These are phyloP conservation scores for Drosophila melanocephala DNA, from an alignment of 2,888 invertebrate genomes.

Conservation along the genomic window DNA sequence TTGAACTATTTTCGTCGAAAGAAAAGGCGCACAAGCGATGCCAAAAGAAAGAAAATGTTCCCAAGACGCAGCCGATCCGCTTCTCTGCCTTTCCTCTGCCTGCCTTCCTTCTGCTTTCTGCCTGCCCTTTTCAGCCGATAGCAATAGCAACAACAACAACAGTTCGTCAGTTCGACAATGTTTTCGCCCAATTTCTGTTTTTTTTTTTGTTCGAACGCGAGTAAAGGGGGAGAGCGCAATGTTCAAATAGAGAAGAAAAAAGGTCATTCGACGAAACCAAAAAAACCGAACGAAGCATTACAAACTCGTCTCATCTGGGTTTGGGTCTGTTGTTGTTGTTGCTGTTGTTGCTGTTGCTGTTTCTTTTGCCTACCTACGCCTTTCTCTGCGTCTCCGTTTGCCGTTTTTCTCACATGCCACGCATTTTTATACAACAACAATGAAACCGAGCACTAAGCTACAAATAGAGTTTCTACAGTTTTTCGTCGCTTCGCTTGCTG, in stretches of 20 bases:
- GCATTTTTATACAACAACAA: slow-evolving; percentile 42
- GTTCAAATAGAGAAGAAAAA: slow-evolving; percentile 50
- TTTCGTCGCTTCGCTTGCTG: slow-evolving; percentile 56
- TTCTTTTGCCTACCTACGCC: slow-evolving; percentile 54
- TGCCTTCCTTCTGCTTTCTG: slow-evolving; percentile 28
- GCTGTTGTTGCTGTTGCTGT: slow-evolving; percentile 9
- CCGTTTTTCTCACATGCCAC: slow-evolving; percentile 77
- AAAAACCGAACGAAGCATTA: slow-evolving; percentile 60
- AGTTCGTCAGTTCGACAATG: slow-evolving; percentile 54
- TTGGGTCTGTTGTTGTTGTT: slow-evolving; percentile 30
- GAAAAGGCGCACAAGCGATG: slow-evolving; percentile 34
- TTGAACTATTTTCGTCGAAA: slow-evolving; percentile 75
- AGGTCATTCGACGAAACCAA: slow-evolving; percentile 59
- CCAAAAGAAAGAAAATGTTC: slow-evolving; percentile 49
- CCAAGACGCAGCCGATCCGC: slow-evolving; percentile 58
- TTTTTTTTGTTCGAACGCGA: slow-evolving; percentile 10
- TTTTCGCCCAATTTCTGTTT: slow-evolving; percentile 63
- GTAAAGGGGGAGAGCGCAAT: slow-evolving; percentile 22
- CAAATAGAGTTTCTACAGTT: slow-evolving; percentile 22
- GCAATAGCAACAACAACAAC: slow-evolving; percentile 17
- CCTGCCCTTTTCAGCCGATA: slow-evolving; percentile 29
- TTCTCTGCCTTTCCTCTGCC: slow-evolving; percentile 35
- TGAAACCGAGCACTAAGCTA: slow-evolving; percentile 47
- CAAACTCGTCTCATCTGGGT: slow-evolving; percentile 53
- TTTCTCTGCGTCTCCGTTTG: slow-evolving; percentile 40